A percentile compares a stretch with the other conserved stretches of the same genome.
Conservation (phyloP, 2,888 invertebrate species). For the Pteria penguin region DNA sequence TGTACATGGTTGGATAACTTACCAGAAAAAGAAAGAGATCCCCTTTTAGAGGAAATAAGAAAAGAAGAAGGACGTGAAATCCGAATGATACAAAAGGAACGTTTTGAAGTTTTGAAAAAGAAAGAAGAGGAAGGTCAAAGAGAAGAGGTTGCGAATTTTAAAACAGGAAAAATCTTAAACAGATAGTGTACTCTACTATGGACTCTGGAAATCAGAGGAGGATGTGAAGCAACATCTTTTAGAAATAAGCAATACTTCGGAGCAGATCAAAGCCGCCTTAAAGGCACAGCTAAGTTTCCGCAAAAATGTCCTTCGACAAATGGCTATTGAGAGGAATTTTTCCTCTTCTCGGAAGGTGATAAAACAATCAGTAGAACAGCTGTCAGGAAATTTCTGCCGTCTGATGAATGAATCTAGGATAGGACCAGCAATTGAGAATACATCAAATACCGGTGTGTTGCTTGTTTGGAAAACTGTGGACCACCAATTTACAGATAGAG, state of each 20-base stretch:
- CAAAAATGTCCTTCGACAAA: neutral
- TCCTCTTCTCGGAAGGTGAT: too few species aligned
- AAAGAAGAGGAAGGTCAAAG: neutral
- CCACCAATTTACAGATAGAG: neutral
- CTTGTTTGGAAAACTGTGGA: conserved; percentile 17
- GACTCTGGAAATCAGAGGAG: conserved; percentile 9
- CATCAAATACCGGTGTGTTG: neutral
- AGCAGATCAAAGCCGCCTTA: conserved; percentile 28
- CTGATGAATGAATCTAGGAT: too few species aligned
- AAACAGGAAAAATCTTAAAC: conserved; percentile 5
- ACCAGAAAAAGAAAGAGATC: neutral
- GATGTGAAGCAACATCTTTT: conserved; percentile 34
- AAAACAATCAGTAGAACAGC: too few species aligned
- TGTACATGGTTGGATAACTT: neutral
- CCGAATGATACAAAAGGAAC: neutral
- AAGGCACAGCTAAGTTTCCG: conserved; percentile 35
- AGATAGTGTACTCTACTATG: neutral
- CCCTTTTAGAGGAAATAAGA: neutral
- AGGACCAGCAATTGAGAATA: neutral
- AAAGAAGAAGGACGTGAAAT: conserved; percentile 1
- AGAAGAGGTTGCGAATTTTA: neutral
- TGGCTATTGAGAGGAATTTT: too few species aligned
- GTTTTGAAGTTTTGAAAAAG: neutral
- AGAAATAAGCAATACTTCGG: neutral
- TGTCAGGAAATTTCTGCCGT: too few species aligned